phyloP scores from a whole-genome alignment of 2,797 vertebrate species.

The Gallirallus australis region DNA sequence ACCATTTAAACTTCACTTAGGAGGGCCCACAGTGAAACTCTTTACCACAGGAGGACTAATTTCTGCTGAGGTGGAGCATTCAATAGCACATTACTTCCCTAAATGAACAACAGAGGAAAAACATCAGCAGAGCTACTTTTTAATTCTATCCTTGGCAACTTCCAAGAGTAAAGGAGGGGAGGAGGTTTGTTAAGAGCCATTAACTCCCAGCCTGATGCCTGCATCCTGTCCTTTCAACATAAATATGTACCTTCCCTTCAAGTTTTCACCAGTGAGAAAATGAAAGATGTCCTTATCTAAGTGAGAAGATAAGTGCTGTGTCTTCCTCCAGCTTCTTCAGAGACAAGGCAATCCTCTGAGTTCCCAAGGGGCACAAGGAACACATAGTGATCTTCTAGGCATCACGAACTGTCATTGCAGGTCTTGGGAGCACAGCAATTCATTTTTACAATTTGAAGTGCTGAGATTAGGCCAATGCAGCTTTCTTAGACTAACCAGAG shows the following conservation, averaged over 20 bases:
- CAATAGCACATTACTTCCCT: neutral
- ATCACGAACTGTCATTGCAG: neutral
- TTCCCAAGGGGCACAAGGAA: neutral
- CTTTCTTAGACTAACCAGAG: neutral
- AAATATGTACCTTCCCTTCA: accelerated
- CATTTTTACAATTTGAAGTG: neutral
- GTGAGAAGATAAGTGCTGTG: neutral
- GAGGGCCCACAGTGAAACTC: neutral
- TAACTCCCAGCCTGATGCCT: neutral
- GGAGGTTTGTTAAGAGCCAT: neutral
- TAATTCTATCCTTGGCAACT: neutral
- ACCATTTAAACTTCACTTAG: neutral
- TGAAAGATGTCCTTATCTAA: neutral
- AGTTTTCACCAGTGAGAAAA: neutral
- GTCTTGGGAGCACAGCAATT: neutral
- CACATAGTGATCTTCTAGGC: neutral
- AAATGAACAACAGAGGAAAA: neutral
- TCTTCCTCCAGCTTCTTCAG: neutral
- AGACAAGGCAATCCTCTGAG: neutral
- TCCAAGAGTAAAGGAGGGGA: accelerated
- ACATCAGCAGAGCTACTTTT: neutral
- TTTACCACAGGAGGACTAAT: neutral
- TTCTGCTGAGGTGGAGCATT: neutral
- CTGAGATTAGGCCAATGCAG: neutral
- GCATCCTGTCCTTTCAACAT: neutral